Evolutionary conservation across 2,888 invertebrate species (phyloP), one percentile per base, ranked within the genome.

Genomic region (Oligia latruncula): DNA sequence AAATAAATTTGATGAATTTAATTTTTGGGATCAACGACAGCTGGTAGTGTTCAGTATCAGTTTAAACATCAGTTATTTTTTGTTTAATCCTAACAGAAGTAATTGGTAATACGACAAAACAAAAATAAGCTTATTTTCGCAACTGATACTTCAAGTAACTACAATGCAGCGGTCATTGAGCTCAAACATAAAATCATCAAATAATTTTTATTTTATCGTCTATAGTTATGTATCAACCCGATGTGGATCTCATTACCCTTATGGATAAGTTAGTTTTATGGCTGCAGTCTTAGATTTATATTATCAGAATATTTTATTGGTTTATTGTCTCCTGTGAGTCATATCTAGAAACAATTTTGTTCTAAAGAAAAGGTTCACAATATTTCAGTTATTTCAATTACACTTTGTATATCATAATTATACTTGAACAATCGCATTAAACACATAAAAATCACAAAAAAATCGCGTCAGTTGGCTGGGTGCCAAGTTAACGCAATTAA

Each of bases 401-500:
- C 13, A 49, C 46, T 6, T 29, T 20, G 13, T 15, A 1, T 35
- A 35, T 23, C 23, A 71, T 35, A 4, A 58, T 23, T 23, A 60
- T 11, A 40, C 20, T n/a, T n/a, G 43, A 35, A 79, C 20, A 82
- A 66, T 62, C 15, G 20, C 17, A 8, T 35, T 43, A 8, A 60
- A 29, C 55, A 68, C 40, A 76, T 73, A 35, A 77, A 86, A 58
- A 46, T 65, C 67, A 49, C 15, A 86, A 78, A 84, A 78, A 83
- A 86, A 83, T 83, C 78, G 20, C 29, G 8, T 52, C 65, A 86
- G 23, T 35, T 74, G 71, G 87, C 78, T n/a, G 11, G 15, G 71
- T 49, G 83, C 79, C 83, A 78, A 86, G 71, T 78, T 35, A 68
- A 71, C 67, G 35, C 60, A 58, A 84, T 84, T 70, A 84, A 72